Percentiles rank a stretch among this genome's conserved stretches.
Evolutionary conservation across 2,113 vertebrate genomes (phyloP).

Genomic region (Carollia perspicillata): DNA sequence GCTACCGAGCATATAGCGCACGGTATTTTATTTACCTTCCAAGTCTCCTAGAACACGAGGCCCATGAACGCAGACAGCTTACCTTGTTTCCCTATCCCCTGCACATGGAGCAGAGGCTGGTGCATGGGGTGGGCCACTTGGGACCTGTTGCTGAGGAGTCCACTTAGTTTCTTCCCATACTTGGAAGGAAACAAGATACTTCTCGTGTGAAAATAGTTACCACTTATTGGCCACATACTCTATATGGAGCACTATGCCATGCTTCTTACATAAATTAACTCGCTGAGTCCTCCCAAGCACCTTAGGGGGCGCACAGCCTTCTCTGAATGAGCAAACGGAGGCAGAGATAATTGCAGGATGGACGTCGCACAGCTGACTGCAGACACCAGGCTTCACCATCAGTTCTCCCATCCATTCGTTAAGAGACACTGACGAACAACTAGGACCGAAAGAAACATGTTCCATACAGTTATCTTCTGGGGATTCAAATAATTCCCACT

Average conservation of each 20-base stretch:
- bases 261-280: neutral
- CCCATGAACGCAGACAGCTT: neutral
- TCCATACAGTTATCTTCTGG: neutral
- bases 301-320: neutral
- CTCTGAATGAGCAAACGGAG: neutral
- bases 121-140: neutral
- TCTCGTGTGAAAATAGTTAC: neutral
- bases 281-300: neutral
- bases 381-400: neutral
- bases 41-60: neutral
- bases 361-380: neutral
- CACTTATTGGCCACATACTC: neutral
- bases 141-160: neutral
- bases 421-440: neutral
- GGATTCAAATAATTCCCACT: neutral
- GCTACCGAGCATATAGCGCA: neutral
- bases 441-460: neutral
- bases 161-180: neutral
- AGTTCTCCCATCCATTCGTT: neutral
- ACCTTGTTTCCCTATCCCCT: neutral
- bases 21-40: neutral
- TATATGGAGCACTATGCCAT: neutral
- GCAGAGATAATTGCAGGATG: neutral
- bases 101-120: neutral
- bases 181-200: neutral